Percentiles rank a stretch among this genome's conserved stretches.
phyloP scores from a whole-genome alignment of 2,888 invertebrate species.

The Xylota segnis region DNA sequence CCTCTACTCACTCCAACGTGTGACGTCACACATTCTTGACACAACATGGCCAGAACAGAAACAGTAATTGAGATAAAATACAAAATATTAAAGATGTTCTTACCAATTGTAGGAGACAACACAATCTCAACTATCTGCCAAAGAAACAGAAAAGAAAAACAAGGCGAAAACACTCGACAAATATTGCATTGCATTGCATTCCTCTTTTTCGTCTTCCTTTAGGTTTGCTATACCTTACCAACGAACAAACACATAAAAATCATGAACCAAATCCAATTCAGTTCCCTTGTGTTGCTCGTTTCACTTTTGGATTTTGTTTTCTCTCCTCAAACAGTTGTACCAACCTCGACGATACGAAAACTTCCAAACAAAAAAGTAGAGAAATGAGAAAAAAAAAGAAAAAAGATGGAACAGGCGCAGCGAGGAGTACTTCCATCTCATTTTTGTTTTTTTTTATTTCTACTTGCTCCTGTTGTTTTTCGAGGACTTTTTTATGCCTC shows the following conservation, averaged over 20 bases:
- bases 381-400: background rate
- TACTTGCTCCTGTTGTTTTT: slow-evolving; percentile 12
- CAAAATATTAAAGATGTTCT: slow-evolving; percentile 52
- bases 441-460: background rate
- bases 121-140: slow-evolving; percentile 40
- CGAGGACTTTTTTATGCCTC: slow-evolving; percentile 41
- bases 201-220: slow-evolving; percentile 1
- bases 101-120: slow-evolving; percentile 55
- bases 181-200: slow-evolving; percentile 46
- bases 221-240: slow-evolving; percentile 24
- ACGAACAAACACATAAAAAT: slow-evolving; percentile 24
- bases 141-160: slow-evolving; percentile 19
- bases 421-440: slow-evolving; percentile 29
- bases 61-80: slow-evolving; percentile 53
- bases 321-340: slow-evolving; percentile 34
- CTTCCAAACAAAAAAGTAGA: background rate
- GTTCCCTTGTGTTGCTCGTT: slow-evolving; percentile 7
- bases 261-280: slow-evolving; percentile 47
- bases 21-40: slow-evolving; percentile 44
- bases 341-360: slow-evolving; percentile 56
- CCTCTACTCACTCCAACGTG: background rate
- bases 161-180: slow-evolving; percentile 30
- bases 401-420: slow-evolving; percentile 45
- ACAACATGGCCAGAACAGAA: slow-evolving; percentile 31
- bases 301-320: slow-evolving; percentile 26